phyloP scores from a whole-genome alignment of 2,797 vertebrate genomes.

The Hozukius guyotensis region DNA sequence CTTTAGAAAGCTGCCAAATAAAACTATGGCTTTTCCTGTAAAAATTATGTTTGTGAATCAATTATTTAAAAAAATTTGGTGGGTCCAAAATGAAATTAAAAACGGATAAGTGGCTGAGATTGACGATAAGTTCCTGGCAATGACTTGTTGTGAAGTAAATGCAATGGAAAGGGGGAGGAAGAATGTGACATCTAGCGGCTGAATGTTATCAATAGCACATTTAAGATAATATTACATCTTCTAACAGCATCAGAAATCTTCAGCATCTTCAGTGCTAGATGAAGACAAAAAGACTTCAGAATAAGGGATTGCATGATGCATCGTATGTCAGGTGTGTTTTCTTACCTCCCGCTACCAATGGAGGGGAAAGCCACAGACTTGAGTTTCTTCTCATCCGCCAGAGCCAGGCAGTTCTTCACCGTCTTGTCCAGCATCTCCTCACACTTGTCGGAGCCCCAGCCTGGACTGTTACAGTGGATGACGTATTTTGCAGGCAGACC shows the following conservation, averaged over 20 bases:
- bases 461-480: slow-evolving; percentile 97
- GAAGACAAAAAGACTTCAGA: not conserved
- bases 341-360: slow-evolving; percentile 95
- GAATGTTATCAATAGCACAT: no score
- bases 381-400: slow-evolving; percentile 98
- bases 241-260: not conserved
- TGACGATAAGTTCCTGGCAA: no score
- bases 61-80: no score
- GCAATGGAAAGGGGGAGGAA: no score
- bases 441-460: slow-evolving; percentile 95
- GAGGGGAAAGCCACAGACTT: slow-evolving; percentile 97
- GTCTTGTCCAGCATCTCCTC: slow-evolving; percentile 98
- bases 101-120: no score
- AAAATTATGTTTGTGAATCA: no score
- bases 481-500: slow-evolving; percentile 96
- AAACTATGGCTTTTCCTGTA: no score
- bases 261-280: not conserved
- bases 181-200: no score
- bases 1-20: no score
- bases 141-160: no score
- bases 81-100: no score
- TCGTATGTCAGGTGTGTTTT: not conserved
- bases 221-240: not conserved
- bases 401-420: slow-evolving; percentile 95
- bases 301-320: not conserved